Base-by-base conservation (phyloP, 2,888 invertebrate genomes). In the Xanthostigma xanthostigma region DNA sequence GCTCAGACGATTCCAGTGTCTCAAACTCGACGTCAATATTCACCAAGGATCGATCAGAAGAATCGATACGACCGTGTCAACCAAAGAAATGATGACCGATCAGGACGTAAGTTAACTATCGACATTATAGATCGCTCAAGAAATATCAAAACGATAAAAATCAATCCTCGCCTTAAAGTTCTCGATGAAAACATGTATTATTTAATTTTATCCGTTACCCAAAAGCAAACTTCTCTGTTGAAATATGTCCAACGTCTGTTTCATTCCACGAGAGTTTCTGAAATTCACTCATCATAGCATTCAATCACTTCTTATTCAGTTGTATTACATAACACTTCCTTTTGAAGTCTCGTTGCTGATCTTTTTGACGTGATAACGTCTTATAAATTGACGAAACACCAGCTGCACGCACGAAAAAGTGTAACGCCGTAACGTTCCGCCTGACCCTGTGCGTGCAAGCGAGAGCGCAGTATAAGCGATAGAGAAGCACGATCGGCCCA, bases 31-130 rank as follows among this genome's bases (percentile, higher is more conserved):
- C 63, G 78, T 89, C 59, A 87, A 91, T 67, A 91, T 92, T 60
- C 91, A 91, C 65, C 88, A 91, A 71, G 90, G 89, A 34, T 90
- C 91, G 53, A 90, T 92, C 65, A 75, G 91, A 59, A 78, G 92
- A 57, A 90, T 92, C 59, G 92, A 92, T 64, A 91, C 92, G 35
- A 92, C 92, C 0, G 89, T 90, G 10, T 91, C 91, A 17, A 93
- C 92, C 33, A 90, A 91, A 66, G 91, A 91, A 68, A 93, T 93
- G 92, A 90, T 93, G 74, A 88, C 84, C 54, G 90, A 90, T 59
- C 88, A 89, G 60, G 91, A 91, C 67, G 90, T 90, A 67, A 85
- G 87, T 84, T 34, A 9, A 27, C n/a, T 27, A 27, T 27, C 27
- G 6, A 27, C 27, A 37, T 12, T 11, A 41, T 27, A 11, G 17